Percentiles rank a stretch among this genome's conserved stretches.
phyloP scores from a whole-genome alignment of 1,140 invertebrate genomes.

The Euwallacea fornicatus region DNA sequence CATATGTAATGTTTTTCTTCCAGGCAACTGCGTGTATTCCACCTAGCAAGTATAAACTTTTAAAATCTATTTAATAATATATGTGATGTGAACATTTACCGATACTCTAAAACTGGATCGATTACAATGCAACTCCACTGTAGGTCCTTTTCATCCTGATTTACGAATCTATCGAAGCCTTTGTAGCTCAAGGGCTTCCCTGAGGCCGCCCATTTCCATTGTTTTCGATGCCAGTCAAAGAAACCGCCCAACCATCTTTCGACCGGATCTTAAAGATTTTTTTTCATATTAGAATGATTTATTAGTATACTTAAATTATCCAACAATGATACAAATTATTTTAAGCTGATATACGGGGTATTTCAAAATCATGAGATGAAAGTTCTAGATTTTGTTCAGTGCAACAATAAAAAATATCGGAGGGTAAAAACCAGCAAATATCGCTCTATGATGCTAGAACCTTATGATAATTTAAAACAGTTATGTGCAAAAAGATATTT shows the following conservation, averaged over 20 bases:
- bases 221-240: conserved; percentile 65
- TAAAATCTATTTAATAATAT: conserved; percentile 4
- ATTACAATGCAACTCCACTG: conserved; percentile 39
- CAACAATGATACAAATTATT: background rate
- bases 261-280: conserved; percentile 56
- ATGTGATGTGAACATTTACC: conserved; percentile 22
- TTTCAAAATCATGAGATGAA: too few species aligned
- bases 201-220: conserved; percentile 72
- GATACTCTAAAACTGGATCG: conserved; percentile 36
- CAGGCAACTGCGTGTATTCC: conserved; percentile 36
- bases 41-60: conserved; percentile 30
- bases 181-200: conserved; percentile 53
- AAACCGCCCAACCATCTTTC: conserved; percentile 77
- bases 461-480: too few species aligned
- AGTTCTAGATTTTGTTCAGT: too few species aligned
- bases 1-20: conserved; percentile 39
- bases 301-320: background rate
- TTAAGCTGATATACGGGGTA: too few species aligned
- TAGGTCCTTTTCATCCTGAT: conserved; percentile 18
- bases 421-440: too few species aligned
- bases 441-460: too few species aligned
- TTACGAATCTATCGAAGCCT: conserved; percentile 36
- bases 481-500: too few species aligned
- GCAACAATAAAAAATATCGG: too few species aligned
- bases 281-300: background rate